A percentile compares a stretch with the other conserved stretches of the same genome.
phyloP scores from a whole-genome alignment of 2,113 vertebrate species.

The Recurvirostra avosetta region DNA sequence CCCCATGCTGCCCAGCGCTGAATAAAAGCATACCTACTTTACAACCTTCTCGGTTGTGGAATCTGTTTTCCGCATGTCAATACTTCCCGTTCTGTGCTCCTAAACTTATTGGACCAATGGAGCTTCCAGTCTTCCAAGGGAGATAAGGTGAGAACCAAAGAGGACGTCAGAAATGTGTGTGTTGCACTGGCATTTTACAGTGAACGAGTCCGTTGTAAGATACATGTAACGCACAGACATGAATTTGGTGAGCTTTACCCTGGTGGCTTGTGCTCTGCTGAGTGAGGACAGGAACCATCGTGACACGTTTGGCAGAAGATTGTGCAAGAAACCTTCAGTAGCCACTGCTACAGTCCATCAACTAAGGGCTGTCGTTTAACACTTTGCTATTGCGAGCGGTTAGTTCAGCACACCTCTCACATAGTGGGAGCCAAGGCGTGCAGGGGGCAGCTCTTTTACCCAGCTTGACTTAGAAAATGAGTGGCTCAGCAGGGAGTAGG shows the following conservation, averaged over 20 bases:
- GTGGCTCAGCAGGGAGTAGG: not conserved
- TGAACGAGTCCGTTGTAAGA: not conserved
- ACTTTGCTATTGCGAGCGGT: not conserved
- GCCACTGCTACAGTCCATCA: not conserved
- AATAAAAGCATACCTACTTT: too few species aligned
- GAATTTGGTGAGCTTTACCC: not conserved
- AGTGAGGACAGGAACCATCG: not conserved
- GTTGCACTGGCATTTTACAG: not conserved
- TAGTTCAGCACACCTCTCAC: not conserved
- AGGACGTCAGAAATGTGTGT: too few species aligned
- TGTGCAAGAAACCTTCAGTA: not conserved
- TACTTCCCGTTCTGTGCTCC: not conserved
- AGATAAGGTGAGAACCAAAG: not conserved
- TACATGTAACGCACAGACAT: not conserved
- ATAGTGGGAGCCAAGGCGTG: not conserved
- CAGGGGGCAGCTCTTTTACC: not conserved
- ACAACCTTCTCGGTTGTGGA: too few species aligned
- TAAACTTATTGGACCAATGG: not conserved
- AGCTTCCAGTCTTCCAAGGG: not conserved
- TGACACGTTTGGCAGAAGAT: not conserved
- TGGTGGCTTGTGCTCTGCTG: not conserved
- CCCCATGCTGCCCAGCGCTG: too few species aligned
- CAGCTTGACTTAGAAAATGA: not conserved
- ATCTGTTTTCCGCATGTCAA: too few species aligned
- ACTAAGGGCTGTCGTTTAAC: not conserved